phyloP scores from a whole-genome alignment of 2,888 invertebrate species.

The Euclidia mi region DNA sequence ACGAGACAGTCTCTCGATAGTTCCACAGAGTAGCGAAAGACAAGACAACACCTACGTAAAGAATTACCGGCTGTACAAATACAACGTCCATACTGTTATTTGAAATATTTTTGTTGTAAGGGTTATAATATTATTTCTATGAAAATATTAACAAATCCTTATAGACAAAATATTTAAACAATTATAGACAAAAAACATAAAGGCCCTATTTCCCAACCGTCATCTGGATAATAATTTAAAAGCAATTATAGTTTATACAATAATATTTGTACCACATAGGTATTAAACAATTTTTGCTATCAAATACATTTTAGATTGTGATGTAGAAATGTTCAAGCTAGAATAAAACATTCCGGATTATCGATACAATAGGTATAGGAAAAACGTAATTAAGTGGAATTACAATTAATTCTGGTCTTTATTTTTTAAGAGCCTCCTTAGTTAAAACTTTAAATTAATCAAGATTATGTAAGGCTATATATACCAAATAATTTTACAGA shows the following conservation, averaged over 20 bases:
- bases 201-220: slow-evolving; percentile 43
- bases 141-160: slow-evolving; percentile 42
- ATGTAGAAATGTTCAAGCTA: neutral
- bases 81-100: slow-evolving; percentile 8
- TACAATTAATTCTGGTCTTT: too few relatives aligned
- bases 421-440: too few relatives aligned
- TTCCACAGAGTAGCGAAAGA: too few relatives aligned
- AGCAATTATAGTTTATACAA: neutral
- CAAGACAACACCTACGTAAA: too few relatives aligned
- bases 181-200: slow-evolving; percentile 17
- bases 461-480: too few relatives aligned
- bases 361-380: too few relatives aligned
- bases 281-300: slow-evolving; percentile 1
- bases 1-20: too few relatives aligned
- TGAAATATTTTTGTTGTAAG: slow-evolving; percentile 11
- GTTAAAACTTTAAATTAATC: too few relatives aligned
- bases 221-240: slow-evolving; percentile 6
- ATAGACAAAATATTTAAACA: slow-evolving; percentile 37
- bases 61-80: slow-evolving; percentile 10
- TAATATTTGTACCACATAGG: slow-evolving; percentile 3
- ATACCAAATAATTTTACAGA: too few relatives aligned
- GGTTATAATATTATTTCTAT: slow-evolving; percentile 7
- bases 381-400: too few relatives aligned
- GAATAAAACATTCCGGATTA: too few relatives aligned
- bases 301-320: slow-evolving; percentile 11